Evolutionary conservation across 2,797 vertebrate species (phyloP).

Genomic region (Molossus alvarezi): DNA sequence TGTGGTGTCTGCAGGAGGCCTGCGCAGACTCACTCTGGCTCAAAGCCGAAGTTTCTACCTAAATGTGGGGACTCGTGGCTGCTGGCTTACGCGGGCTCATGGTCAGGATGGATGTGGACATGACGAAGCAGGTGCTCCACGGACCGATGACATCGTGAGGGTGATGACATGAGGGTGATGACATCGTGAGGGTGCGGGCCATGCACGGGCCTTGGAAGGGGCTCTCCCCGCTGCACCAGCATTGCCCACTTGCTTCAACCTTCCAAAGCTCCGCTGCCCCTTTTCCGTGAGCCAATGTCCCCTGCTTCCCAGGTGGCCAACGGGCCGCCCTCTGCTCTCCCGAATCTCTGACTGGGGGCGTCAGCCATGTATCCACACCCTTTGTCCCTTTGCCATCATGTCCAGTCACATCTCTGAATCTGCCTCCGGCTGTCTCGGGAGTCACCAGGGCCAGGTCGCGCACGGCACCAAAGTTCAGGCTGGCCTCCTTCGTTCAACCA

Average conservation of each 20-base stretch:
- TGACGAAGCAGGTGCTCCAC: not conserved
- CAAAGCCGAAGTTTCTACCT: not conserved
- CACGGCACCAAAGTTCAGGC: not conserved
- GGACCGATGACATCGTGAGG: not conserved
- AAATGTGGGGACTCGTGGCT: not conserved
- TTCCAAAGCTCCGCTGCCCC: not conserved
- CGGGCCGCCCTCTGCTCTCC: not conserved
- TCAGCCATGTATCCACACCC: not conserved
- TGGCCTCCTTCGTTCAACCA: not conserved
- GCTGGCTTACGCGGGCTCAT: rapidly evolving
- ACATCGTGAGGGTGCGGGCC: not conserved
- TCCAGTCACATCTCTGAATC: not conserved
- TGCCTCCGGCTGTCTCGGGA: not conserved
- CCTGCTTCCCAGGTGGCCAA: not conserved
- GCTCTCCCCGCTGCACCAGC: not conserved
- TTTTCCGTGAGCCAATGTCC: rapidly evolving
- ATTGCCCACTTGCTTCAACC: not conserved
- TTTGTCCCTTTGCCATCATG: not conserved
- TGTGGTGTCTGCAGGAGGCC: not conserved
- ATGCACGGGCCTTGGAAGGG: rapidly evolving
- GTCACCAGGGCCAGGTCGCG: rapidly evolving
- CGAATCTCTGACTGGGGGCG: rapidly evolving
- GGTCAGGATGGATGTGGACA: not conserved
- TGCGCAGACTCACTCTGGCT: not conserved
- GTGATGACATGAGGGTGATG: not conserved